Base-by-base conservation (phyloP, 2,113 vertebrate genomes). In the Chionodraco myersi region DNA sequence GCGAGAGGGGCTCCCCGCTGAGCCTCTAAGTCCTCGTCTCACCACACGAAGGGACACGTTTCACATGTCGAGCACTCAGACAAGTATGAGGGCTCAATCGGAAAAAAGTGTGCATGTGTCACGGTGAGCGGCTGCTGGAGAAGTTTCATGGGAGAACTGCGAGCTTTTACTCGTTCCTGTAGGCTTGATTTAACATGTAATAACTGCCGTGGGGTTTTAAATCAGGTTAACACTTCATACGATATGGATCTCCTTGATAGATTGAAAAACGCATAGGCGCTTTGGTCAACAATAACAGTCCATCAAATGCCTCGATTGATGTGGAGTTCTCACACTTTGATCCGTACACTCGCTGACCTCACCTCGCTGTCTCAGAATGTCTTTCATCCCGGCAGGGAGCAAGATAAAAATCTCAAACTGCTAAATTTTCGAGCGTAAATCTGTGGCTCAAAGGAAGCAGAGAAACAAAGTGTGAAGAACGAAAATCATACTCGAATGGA, bases 21-120 rank as follows among this genome's bases (percentile, higher is more conserved):
- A 81, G 84, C 78, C 81, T 79, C 80, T 89, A 84, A 92, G 81
- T 72, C 75, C 36, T 56, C 15, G 69, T 89, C 79, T 87, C 77
- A 82, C 86, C 85, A 44, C 85, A 85, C 54, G 72, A 14, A 68
- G 49, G 75, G 76, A 69, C 77, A 65, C 75, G 76, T 77, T 80
- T 82, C 81, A 85, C 79, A 75, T 52, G 34, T 80, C 21, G 52
- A 77, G 71, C 21, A 4, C 61, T 71, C 14, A 77, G 69, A 47
- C 30, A 21, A 62, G 44, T 65, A 45, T 61, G 54, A 75, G 18
- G 56, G 16, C 48, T 65, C 71, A 49, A 58, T 52, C 78, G 72
- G 72, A 73, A 71, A 41, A 84, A 75, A 76, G 26, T 69, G 67
- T 70, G 70, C 36, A 44, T 52, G 71, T 15, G 52, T 45, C 41